Evolutionary conservation across 2,888 invertebrate genomes (phyloP), one percentile per base, ranked within the genome.

Genomic region (Stenoptilia bipunctidactyla): DNA sequence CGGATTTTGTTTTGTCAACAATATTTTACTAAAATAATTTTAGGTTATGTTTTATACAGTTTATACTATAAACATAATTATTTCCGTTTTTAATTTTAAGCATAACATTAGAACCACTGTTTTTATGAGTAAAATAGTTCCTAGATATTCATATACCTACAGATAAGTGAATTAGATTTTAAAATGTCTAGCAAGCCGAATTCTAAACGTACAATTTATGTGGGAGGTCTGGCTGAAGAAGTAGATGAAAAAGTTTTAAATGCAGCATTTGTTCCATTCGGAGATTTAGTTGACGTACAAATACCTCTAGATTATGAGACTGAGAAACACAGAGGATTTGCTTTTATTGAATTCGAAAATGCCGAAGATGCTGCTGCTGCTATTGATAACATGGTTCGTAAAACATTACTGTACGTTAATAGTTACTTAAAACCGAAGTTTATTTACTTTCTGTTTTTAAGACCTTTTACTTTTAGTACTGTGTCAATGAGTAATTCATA

Each of bases 301-400:
- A 96, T 97, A 68, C 99, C 99, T 8, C 85, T 98, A 38, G 99
- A 99, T 83, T 99, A 98, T 85, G 97, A 98, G 75, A 91, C 92
- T 40, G 97, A 98, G 63, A 97, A 96, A 62, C 98, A 98, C 63
- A 87, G 98, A 60, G 98, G 98, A n/a, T 99, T 98, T 82, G 97
- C 98, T 0, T 99, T 99, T 68, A 92, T 99, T 48, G 99, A 99
- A 79, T 99, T 96, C 82, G 99, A 99, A 79, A 88, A 90, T 50
- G 92, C 95, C 6, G 98, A 98, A 82, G 99, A 99, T 88, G 98
- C 98, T n/a, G 92, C 95, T 8, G 94, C 97, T 25, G 98, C 98
- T 36, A 98, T 99, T 56, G 98, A 99, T 73, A 99, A 99, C 62
- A 98, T 99, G 98, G 96, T 96, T 75, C 60, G 66, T 44, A n/a